Evolutionary conservation across 2,797 vertebrate species (phyloP).

Genomic region (Platalea minor): DNA sequence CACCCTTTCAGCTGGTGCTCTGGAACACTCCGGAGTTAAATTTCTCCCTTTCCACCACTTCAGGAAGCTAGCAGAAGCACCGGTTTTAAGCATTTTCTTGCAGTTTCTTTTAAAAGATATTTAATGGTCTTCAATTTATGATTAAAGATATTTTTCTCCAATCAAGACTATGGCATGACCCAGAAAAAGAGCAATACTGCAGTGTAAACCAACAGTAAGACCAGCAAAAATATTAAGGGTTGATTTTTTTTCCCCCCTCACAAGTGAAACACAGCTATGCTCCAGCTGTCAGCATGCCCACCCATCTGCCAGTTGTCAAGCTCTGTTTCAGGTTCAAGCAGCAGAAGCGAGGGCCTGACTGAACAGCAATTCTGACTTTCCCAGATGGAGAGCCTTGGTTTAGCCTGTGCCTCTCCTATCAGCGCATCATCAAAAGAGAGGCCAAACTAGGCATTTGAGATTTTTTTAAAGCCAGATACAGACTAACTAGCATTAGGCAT

Average conservation of each 20-base stretch:
- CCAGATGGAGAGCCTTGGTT: neutral
- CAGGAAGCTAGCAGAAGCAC: neutral
- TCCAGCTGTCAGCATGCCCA: no score
- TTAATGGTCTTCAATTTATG: neutral
- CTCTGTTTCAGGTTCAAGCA: no score
- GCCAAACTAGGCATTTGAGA: neutral
- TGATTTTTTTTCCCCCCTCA: no score
- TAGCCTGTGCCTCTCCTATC: neutral
- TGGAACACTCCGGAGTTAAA: no score
- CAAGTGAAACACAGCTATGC: neutral
- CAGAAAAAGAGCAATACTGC: neutral
- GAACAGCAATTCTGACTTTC: neutral
- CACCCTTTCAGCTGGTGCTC: neutral
- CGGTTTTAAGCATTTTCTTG: neutral
- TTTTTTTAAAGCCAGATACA: neutral
- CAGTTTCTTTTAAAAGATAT: neutral
- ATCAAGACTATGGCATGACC: neutral
- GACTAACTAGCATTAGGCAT: neutral
- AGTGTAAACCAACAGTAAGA: neutral
- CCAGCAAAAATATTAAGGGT: neutral
- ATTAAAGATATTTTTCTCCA: neutral
- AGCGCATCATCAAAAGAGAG: neutral
- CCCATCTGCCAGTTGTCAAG: neutral
- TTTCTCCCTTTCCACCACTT: neutral
- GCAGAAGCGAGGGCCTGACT: neutral